phyloP scores from a whole-genome alignment of 2,888 invertebrate species.

The Lasioglossum morio region DNA sequence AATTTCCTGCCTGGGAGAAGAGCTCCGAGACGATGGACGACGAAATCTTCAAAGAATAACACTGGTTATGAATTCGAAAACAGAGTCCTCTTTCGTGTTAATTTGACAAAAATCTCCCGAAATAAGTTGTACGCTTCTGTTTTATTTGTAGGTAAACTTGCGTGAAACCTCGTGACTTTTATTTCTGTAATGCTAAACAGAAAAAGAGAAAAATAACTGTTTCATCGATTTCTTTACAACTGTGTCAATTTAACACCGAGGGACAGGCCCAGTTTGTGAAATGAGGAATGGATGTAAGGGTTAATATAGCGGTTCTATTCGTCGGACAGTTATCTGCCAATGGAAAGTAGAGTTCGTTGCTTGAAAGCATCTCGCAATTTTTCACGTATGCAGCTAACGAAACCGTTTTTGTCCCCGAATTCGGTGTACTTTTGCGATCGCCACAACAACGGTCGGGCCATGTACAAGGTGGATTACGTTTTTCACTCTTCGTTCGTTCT shows the following conservation, averaged over 20 bases:
- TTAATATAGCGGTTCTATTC: not conserved
- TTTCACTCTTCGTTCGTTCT: not conserved
- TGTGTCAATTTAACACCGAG: too few species aligned
- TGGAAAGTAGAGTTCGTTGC: not conserved
- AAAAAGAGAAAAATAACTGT: too few species aligned
- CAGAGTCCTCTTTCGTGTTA: not conserved
- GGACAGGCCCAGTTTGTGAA: too few species aligned
- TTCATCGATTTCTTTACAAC: too few species aligned
- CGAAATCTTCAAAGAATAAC: constrained; percentile 1
- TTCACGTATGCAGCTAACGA: not conserved
- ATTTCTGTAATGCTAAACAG: too few species aligned
- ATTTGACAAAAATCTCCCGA: too few species aligned
- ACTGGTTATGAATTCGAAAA: not conserved
- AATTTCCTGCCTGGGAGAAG: not conserved
- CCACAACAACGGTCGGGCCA: not conserved
- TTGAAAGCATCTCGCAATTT: not conserved
- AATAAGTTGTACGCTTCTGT: too few species aligned
- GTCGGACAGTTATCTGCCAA: not conserved
- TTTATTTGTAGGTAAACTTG: too few species aligned
- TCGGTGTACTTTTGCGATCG: not conserved
- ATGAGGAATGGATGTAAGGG: too few species aligned
- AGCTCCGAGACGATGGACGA: not conserved
- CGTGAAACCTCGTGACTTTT: too few species aligned
- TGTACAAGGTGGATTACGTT: not conserved
- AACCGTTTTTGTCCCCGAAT: not conserved